Evolutionary conservation across 1,140 invertebrate species (phyloP), one percentile per base, ranked within the genome.

Genomic region (Caenorhabditis inopinata): DNA sequence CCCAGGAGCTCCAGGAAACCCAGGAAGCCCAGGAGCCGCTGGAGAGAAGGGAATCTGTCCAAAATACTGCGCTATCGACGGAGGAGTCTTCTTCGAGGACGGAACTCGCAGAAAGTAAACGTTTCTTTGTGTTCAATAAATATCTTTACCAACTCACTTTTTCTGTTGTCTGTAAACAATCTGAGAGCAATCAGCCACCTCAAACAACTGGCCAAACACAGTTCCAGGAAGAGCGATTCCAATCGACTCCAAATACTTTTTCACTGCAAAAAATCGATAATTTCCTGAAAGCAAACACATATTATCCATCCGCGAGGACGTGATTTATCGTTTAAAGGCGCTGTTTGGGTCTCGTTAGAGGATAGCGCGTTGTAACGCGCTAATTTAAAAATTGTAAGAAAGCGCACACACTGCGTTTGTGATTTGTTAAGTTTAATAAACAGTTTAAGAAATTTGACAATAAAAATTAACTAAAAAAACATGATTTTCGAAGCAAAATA

Each of bases 1-100:
- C 23, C 76, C 76, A 49, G 80, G 80, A 80, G 62, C 68, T 23
- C 79, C 82, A 23, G 82, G 82, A 38, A 78, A 53, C 21, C 46
- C 46, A 38, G 75, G 75, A 76, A 25, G 38, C n/a, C n/a, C 47
- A 35, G 75, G 75, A 51, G 75, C 47, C 51, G 21, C 75, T 12
- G 75, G 75, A 53, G 48, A 76, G 18, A 45, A 38, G 42, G 75
- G 75, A 76, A 76, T 86, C 18, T 68, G 58, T 68, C 58, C 58
- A 68, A 68, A 68, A 7, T 68, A 68, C 23, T 68, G 58, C 23
- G 73, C 46, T 18, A 75, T 75, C 18, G 46, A 75, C 48, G 42
- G 73, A 32, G 42, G 42, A 48, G 73, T 75, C 16, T 75, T 75
- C 46, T 75, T 75, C 23, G 73, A 47, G 23, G 73, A 47, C 29